These are phyloP conservation scores for Planococcus citri DNA, from an alignment of 1,140 invertebrate genomes.

Conservation along the genomic window DNA sequence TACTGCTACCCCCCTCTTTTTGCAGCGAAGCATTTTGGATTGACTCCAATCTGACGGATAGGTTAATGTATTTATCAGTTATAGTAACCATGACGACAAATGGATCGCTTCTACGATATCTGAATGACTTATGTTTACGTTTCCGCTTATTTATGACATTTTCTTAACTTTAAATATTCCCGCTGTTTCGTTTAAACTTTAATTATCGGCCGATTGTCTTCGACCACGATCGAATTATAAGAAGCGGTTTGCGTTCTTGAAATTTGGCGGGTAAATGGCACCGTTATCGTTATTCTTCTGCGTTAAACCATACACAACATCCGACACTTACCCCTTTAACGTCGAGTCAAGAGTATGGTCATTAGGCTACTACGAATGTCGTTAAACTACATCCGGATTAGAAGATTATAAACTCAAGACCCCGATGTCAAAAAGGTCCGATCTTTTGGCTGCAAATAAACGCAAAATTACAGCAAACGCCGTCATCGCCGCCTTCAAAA, in stretches of 20 bases:
- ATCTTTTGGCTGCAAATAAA: neutral
- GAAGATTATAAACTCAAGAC: neutral
- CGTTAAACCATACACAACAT: neutral
- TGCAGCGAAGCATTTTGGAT: neutral
- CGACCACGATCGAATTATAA: neutral
- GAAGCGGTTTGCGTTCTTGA: neutral
- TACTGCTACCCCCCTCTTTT: neutral
- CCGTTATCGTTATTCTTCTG: neutral
- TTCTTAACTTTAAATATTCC: neutral
- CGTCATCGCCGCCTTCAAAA: too few relatives aligned
- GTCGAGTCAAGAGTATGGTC: neutral
- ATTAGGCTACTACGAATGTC: neutral
- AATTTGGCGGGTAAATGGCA: neutral
- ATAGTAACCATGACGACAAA: constrained; percentile 1
- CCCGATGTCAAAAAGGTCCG: neutral
- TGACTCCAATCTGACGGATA: constrained; percentile 6
- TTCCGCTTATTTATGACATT: neutral
- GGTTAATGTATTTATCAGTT: constrained; percentile 7
- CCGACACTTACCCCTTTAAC: neutral
- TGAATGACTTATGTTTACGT: neutral
- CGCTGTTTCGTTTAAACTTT: neutral
- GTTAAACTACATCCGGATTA: neutral
- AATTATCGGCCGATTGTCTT: neutral
- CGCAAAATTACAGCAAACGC: neutral
- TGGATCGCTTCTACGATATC: neutral